phyloP scores from a whole-genome alignment of 2,888 invertebrate species.

The Drosophila mulleri region DNA sequence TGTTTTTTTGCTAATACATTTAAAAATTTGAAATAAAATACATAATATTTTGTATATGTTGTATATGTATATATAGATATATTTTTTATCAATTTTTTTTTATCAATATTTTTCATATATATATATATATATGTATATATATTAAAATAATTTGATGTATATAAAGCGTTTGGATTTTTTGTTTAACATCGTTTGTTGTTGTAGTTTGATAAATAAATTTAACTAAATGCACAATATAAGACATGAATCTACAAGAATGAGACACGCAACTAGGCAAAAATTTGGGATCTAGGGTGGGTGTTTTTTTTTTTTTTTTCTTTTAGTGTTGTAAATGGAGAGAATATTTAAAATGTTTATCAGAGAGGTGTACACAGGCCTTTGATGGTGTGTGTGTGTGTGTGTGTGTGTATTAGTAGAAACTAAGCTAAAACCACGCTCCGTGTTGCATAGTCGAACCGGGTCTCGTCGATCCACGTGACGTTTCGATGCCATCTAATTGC shows the following conservation, averaged over 20 bases:
- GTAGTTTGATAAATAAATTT: constrained; percentile 58
- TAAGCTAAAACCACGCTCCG: constrained; percentile 39
- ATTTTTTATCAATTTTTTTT: constrained; percentile 39
- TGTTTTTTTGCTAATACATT: constrained; percentile 59
- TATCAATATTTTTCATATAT: constrained; percentile 74
- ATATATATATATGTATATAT: constrained; percentile 64
- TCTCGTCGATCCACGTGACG: constrained; percentile 12
- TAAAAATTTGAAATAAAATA: constrained; percentile 75
- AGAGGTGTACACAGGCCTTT: constrained; percentile 52
- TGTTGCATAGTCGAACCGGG: constrained; percentile 25
- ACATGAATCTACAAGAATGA: constrained; percentile 54
- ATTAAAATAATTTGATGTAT: constrained; percentile 78
- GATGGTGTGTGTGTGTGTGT: constrained; percentile 29
- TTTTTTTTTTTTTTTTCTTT: constrained; percentile 30
- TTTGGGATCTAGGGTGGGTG: constrained; percentile 35
- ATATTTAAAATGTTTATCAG: constrained; percentile 41
- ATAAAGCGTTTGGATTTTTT: constrained; percentile 73
- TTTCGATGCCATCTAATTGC: constrained; percentile 25
- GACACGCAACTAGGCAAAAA: constrained; percentile 52
- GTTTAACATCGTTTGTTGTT: constrained; percentile 43
- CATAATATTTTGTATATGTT: constrained; percentile 77
- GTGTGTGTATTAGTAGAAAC: constrained; percentile 40
- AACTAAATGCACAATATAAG: constrained; percentile 74
- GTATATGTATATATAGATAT: constrained; percentile 70
- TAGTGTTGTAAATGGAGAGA: constrained; percentile 56